Conservation (phyloP, 2,888 invertebrate species). For the Fabriciana adippe region DNA sequence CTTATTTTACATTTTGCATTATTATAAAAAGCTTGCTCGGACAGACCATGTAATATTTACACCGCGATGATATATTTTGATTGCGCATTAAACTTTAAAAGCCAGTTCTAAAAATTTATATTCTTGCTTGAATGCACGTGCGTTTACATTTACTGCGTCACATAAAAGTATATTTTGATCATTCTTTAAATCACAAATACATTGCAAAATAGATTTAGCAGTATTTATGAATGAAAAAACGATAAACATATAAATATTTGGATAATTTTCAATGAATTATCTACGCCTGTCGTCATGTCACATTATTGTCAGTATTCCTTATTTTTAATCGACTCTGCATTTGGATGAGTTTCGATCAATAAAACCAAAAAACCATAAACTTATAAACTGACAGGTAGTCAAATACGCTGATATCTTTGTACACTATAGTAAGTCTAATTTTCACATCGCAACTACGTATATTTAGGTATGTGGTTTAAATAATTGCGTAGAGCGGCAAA, state of each 20-base stretch:
- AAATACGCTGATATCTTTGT: conserved; percentile 5
- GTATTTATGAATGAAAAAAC: no score
- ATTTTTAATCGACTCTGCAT: no score
- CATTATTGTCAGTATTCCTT: no score
- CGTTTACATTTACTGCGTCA: conserved; percentile 11
- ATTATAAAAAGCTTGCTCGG: conserved; percentile 10
- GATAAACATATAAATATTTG: no score
- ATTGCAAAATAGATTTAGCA: no score
- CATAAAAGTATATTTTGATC: conserved; percentile 15
- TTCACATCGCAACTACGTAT: conserved; percentile 15
- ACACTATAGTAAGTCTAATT: conserved; percentile 20
- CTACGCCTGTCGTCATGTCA: no score
- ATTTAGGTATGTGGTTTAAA: conserved; percentile 37
- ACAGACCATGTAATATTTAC: conserved; percentile 16
- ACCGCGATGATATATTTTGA: conserved; percentile 21
- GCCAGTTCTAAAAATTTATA: conserved; percentile 25
- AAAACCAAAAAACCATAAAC: no score
- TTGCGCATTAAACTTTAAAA: conserved; percentile 26
- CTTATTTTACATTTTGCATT: not conserved
- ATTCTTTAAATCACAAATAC: conserved; percentile 12
- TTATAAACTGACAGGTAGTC: no score
- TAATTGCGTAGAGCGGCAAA: conserved; percentile 54
- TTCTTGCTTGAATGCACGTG: conserved; percentile 15
- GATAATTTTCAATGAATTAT: no score
- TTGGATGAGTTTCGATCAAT: no score